These are phyloP conservation scores for Cirrhinus mrigala DNA, from an alignment of 2,797 vertebrate species.

Conservation along the genomic window DNA sequence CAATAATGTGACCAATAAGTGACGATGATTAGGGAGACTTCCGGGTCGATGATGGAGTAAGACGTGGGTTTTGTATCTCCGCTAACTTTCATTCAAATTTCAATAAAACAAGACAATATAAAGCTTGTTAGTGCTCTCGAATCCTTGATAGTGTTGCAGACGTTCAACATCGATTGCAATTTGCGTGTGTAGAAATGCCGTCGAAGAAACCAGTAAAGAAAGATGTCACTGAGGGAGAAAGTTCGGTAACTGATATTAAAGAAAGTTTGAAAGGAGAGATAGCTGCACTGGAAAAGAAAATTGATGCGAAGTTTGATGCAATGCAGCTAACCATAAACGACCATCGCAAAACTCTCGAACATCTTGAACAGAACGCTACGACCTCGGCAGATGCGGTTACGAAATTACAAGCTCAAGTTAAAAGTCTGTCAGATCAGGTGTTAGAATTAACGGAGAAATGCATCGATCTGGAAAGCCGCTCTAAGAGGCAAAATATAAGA, in stretches of 20 bases:
- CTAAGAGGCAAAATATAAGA: conserved; percentile 20
- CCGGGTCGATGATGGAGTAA: too few relatives aligned
- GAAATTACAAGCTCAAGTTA: neutral
- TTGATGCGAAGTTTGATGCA: neutral
- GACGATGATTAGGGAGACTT: too few relatives aligned
- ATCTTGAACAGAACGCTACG: neutral
- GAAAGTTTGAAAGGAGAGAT: neutral
- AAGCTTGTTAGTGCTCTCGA: too few relatives aligned
- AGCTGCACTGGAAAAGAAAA: neutral
- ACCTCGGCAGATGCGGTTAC: neutral
- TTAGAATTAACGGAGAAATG: neutral
- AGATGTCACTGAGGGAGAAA: too few relatives aligned
- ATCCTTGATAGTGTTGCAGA: too few relatives aligned
- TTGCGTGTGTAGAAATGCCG: too few relatives aligned
- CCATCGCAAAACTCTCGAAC: too few relatives aligned
- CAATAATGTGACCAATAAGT: neutral
- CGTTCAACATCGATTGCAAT: too few relatives aligned
- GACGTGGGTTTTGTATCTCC: too few relatives aligned
- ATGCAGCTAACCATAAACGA: neutral
- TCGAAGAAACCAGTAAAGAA: too few relatives aligned
- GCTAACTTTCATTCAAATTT: too few relatives aligned
- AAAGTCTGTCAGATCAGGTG: neutral
- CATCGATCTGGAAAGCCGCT: neutral
- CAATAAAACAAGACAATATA: too few relatives aligned
- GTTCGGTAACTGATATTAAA: neutral